phyloP scores from a whole-genome alignment of 1,140 invertebrate genomes.

The Triops longicaudatus region DNA sequence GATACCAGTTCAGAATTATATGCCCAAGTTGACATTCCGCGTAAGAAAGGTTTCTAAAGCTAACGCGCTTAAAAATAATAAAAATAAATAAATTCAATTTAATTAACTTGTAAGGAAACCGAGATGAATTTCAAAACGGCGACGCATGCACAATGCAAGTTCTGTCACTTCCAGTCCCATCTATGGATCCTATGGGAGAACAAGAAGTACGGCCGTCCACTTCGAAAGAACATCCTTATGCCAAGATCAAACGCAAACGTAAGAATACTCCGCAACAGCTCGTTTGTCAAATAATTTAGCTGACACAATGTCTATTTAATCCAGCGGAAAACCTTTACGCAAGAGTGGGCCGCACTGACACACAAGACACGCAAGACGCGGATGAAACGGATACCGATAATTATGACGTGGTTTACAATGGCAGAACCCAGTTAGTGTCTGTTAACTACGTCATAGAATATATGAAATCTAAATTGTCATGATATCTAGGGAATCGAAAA shows the following conservation, averaged over 20 bases:
- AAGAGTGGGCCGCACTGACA: constrained; percentile 22
- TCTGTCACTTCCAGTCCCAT: not conserved
- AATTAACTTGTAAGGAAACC: not conserved
- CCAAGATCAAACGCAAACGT: constrained; percentile 28
- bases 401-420: constrained; percentile 26
- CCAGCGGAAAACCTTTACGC: constrained; percentile 25
- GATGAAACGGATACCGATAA: constrained; percentile 28
- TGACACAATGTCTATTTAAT: too few relatives aligned
- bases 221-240: constrained; percentile 18
- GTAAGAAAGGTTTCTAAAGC: not conserved
- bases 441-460: not conserved
- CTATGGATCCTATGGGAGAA: not conserved
- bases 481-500: not conserved
- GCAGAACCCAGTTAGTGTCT: not conserved
- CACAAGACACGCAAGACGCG: constrained; percentile 19
- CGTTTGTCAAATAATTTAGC: not conserved
- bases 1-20: constrained; percentile 27
- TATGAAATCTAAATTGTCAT: not conserved
- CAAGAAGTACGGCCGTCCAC: not conserved
- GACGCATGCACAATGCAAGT: not conserved
- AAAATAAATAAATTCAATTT: too few relatives aligned
- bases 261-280: not conserved
- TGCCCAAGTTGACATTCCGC: constrained; percentile 23
- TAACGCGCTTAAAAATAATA: not conserved
- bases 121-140: not conserved